Base-by-base conservation (phyloP, 2,113 vertebrate genomes). In the Cranoglanis bouderius region DNA sequence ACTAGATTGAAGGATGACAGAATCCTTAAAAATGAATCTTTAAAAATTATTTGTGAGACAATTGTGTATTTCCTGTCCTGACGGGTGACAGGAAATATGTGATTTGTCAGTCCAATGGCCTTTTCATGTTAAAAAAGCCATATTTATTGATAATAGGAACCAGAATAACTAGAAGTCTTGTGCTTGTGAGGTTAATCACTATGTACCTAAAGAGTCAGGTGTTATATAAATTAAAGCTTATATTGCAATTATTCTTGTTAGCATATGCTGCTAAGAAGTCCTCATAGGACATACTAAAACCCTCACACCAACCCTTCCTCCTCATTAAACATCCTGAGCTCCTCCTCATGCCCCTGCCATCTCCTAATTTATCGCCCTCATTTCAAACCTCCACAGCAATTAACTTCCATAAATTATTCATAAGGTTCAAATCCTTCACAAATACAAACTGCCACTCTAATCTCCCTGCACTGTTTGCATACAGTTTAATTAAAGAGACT, bases 321-420 rank as follows among this genome's bases (percentile, higher is more conserved):
- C 93, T 94, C 93, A 94, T 94, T 94, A 94, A 92, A 86, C 16
- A 49, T 91, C 88, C 67, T 84, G 89, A 85, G 91, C 90, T 91
- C 92, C 91, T 91, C 74, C 91, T 94, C 92, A 91, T 90, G 84
- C 92, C 90, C 91, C 89, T 92, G 89, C 92, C 91, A 80, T 88
- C 77, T 83, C 82, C 91, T 85, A 89, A 88, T 85, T 83, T 89
- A 88, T 93, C 91, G 88, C 93, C 40, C 55, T 92, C 70, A 77
- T 77, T 77, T 72, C 72, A 43, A 86, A 75, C 90, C 85, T 91
- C 90, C 92, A 85, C 91, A 84, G 93, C 93, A 94, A 94, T 95
- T 93, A 95, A 93, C 89, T 87, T 35, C 61, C 80, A 94, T 94
- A 91, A 92, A 94, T 95, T 94, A 95, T 95, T 95, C 93, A 95